Evolutionary conservation across 2,113 vertebrate genomes (phyloP).

Genomic region (Neopipo cinnamomea): DNA sequence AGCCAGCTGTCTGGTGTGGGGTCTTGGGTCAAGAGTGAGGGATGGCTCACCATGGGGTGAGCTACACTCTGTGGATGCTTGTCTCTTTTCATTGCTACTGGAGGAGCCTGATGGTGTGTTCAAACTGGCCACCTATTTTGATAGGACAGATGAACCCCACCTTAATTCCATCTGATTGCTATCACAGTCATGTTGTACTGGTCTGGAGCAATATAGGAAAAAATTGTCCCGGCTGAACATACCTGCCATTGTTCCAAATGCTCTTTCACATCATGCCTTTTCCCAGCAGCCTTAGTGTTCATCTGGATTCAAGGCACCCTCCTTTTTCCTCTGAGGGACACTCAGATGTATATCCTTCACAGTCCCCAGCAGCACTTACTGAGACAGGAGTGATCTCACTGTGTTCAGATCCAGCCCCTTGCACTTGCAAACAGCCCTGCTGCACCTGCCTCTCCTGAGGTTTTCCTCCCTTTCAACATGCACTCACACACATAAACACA

Average conservation of each 20-base stretch:
- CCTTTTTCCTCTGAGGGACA: neutral
- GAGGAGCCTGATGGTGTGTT: neutral
- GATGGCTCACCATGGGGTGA: neutral
- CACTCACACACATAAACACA: accelerated
- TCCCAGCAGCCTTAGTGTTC: neutral
- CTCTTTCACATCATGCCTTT: neutral
- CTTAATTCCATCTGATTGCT: neutral
- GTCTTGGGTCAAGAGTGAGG: neutral
- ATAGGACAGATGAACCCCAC: neutral
- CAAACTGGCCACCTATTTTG: neutral
- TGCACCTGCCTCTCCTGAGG: neutral
- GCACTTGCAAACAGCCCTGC: neutral
- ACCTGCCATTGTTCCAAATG: neutral
- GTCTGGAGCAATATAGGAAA: neutral
- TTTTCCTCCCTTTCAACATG: neutral
- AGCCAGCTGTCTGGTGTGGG: neutral
- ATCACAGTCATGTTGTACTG: neutral
- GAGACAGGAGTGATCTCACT: neutral
- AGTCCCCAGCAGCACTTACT: neutral
- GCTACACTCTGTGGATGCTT: neutral
- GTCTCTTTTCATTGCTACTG: neutral
- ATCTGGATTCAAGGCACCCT: neutral
- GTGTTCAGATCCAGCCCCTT: neutral
- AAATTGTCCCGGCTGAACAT: neutral
- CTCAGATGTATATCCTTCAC: neutral